These are phyloP conservation scores for Cygnus buccinator DNA, from an alignment of 2,113 vertebrate genomes.

Conservation along the genomic window DNA sequence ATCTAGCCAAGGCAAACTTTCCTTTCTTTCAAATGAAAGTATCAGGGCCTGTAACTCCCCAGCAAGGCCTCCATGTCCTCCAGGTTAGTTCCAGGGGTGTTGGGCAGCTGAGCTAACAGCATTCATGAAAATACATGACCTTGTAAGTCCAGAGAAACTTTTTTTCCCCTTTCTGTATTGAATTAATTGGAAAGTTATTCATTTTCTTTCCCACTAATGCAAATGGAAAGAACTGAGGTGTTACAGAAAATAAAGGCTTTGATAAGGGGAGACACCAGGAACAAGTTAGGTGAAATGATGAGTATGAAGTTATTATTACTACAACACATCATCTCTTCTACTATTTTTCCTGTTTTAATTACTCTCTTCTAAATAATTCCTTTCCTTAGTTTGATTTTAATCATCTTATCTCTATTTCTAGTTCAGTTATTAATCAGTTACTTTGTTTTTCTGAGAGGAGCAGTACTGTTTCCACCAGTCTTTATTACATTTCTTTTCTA, in stretches of 20 bases:
- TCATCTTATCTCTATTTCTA: not conserved
- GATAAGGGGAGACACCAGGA: not conserved
- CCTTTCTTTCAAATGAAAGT: not conserved
- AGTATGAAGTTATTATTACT: not conserved
- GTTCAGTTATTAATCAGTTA: not conserved
- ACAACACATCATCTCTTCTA: not conserved
- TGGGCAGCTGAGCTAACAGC: fast-evolving
- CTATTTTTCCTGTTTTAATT: not conserved
- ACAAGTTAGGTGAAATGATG: not conserved
- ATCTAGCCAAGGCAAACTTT: not conserved
- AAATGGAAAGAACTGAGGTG: not conserved
- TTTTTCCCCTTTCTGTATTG: not conserved
- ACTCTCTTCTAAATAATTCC: not conserved
- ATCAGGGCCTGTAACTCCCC: not conserved
- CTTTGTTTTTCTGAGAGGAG: not conserved
- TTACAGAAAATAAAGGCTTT: not conserved
- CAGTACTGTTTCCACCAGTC: not conserved
- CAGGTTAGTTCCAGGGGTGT: not conserved
- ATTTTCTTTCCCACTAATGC: not conserved
- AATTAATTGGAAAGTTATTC: not conserved
- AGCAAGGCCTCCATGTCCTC: not conserved
- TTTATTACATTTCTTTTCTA: not conserved
- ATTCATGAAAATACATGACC: not conserved
- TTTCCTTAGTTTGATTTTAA: not conserved
- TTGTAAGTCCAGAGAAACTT: not conserved